Conservation (phyloP, 2,888 invertebrate genomes). For the Itoplectis maculator region DNA sequence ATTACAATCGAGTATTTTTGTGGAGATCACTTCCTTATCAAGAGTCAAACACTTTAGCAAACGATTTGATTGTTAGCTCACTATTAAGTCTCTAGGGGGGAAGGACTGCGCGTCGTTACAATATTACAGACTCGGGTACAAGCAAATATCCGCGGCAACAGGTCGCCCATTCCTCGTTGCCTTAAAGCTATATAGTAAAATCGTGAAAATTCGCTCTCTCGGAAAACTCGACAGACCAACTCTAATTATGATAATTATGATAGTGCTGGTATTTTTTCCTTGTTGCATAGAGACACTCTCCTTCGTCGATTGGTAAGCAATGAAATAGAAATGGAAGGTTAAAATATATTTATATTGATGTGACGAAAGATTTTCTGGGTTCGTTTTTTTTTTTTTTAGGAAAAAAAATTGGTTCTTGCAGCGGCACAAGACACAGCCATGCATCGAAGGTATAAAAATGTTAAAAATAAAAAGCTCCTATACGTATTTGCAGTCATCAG, state of each 20-base stretch:
- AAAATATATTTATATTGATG: conserved; percentile 67
- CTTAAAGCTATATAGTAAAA: conserved; percentile 42
- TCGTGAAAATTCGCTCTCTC: conserved; percentile 21
- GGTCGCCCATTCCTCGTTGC: conserved; percentile 7
- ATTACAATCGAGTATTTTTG: conserved; percentile 37
- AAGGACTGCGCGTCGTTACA: conserved; percentile 24
- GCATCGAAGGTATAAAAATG: conserved; percentile 40
- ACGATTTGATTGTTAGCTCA: conserved; percentile 47
- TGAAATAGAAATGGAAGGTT: conserved; percentile 81
- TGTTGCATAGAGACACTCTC: conserved; percentile 81
- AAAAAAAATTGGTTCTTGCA: conserved; percentile 38
- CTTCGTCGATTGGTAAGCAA: conserved; percentile 81
- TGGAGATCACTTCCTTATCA: conserved; percentile 23
- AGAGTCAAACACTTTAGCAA: conserved; percentile 13
- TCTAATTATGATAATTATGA: conserved; percentile 77
- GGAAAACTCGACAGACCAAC: conserved; percentile 24
- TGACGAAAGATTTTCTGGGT: conserved; percentile 19
- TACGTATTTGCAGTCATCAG: conserved; percentile 53
- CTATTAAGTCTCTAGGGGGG: conserved; percentile 3
- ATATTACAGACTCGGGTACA: conserved; percentile 28
- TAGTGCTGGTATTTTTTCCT: conserved; percentile 82
- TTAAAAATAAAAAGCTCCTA: conserved; percentile 39
- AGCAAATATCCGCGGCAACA: conserved; percentile 31
- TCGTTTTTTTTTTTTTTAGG: conserved; percentile 9
- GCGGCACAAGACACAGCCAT: conserved; percentile 66